phyloP scores from a whole-genome alignment of 2,888 invertebrate genomes.

The Epicampocera succincta region DNA sequence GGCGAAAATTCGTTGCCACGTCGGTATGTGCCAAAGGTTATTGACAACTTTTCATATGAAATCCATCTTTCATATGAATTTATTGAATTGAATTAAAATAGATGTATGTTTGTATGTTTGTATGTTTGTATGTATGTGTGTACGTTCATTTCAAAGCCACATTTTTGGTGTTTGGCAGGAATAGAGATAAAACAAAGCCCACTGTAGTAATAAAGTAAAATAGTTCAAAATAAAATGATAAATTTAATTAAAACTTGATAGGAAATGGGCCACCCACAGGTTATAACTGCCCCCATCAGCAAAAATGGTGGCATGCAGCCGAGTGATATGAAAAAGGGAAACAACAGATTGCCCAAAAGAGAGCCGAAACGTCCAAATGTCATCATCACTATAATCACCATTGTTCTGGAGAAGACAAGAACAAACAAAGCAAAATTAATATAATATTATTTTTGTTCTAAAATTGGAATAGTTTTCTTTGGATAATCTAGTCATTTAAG shows the following conservation, averaged over 20 bases:
- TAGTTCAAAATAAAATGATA: too few relatives aligned
- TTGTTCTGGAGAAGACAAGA: conserved; percentile 83
- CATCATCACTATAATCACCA: conserved; percentile 87
- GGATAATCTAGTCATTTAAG: too few relatives aligned
- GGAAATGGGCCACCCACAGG: conserved; percentile 82
- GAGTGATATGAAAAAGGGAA: conserved; percentile 85
- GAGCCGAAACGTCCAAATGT: conserved; percentile 88
- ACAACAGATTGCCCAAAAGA: conserved; percentile 87
- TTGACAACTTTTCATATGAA: too few relatives aligned
- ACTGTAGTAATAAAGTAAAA: conserved; percentile 60
- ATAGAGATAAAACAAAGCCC: conserved; percentile 73
- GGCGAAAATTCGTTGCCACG: too few relatives aligned
- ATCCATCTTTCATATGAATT: too few relatives aligned
- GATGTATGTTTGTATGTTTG: too few relatives aligned
- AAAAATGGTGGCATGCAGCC: conserved; percentile 89
- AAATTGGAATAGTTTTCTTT: neutral
- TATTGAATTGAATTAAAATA: too few relatives aligned
- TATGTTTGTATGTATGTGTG: too few relatives aligned
- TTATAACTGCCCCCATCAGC: conserved; percentile 85
- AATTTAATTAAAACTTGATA: too few relatives aligned
- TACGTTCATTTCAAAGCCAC: conserved; percentile 24
- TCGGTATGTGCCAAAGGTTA: too few relatives aligned
- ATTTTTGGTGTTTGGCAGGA: conserved; percentile 63
- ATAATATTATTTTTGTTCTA: neutral
- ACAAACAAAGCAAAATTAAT: neutral